A percentile compares a stretch with the other conserved stretches of the same genome.
Conservation (phyloP, 2,888 invertebrate genomes). For the Lysandra coridon region DNA sequence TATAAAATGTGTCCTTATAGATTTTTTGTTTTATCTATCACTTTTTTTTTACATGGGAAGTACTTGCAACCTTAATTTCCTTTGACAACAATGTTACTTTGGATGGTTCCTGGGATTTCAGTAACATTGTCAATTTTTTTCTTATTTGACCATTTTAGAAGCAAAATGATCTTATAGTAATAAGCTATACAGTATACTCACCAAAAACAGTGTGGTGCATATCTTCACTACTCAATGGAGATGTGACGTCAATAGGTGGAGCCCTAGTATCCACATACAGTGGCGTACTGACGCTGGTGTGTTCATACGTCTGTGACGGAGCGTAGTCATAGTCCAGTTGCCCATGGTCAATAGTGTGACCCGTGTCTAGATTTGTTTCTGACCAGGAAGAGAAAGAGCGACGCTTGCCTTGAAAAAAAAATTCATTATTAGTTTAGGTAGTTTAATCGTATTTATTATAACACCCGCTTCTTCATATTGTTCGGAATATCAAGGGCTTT, state of each 20-base stretch:
- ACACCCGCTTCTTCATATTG: not conserved
- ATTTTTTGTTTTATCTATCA: too few relatives aligned
- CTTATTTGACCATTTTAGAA: too few relatives aligned
- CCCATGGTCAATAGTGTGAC: conserved; percentile 87
- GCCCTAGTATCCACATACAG: conserved; percentile 86
- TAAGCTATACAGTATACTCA: conserved; percentile 43
- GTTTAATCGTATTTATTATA: not conserved
- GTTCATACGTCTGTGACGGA: conserved; percentile 56
- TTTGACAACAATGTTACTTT: not conserved
- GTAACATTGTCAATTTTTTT: too few relatives aligned
- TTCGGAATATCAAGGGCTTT: not conserved
- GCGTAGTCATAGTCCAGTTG: conserved; percentile 67
- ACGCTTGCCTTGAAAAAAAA: conserved; percentile 35
- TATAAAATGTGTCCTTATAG: too few relatives aligned
- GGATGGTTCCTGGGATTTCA: too few relatives aligned
- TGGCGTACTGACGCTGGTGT: conserved; percentile 74
- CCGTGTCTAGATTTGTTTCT: conserved; percentile 94
- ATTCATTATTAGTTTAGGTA: not conserved
- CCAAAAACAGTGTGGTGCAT: conserved; percentile 65
- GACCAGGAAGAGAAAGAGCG: conserved; percentile 86
- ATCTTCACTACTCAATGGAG: conserved; percentile 70
- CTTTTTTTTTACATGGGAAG: too few relatives aligned
- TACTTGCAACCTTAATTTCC: too few relatives aligned
- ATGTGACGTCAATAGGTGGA: conserved; percentile 56
- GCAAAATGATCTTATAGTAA: not conserved